Base-by-base conservation (phyloP, 2,797 vertebrate species). In the Poliocrania exsul region DNA sequence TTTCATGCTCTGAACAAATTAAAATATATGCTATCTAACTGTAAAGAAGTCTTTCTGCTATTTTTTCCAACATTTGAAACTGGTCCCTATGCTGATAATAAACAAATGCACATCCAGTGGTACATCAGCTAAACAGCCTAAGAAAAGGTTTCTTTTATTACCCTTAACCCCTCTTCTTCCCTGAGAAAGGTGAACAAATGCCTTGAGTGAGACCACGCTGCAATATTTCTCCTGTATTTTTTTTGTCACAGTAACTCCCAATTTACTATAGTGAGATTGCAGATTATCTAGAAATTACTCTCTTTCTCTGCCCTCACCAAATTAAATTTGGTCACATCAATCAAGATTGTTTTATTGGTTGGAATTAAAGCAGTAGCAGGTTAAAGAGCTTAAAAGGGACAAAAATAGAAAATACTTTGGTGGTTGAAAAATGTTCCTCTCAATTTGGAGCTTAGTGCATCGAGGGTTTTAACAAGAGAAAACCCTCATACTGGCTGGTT, bases 381-480 rank as follows among this genome's bases (percentile, higher is more conserved):
- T 94, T 95, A 94, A 97, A 97, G 92, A 96, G 96, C 70, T 96
- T 97, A 89, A 95, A 96, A 73, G 24, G 40, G 51, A 90, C 62
- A 81, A 91, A 96, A 96, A 97, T 96, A 96, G 92, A 94, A 94
- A 87, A 70, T 40, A 89, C 50, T 92, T 88, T 84, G 33, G 40
- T 88, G 51, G 71, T 72, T 90, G 85, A 92, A 97, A 96, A 95
- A 83, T 70, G 42, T 35, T 95, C 25, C 74, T 91, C 78, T 96
- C 81, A 83, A 73, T 95, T 95, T 96, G 78, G 87, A 89, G 66
- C 74, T 95, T 88, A 95, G 51, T 0, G 0, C 51, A 35, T 14
- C 79, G 46, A 88, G 47, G 67, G 79, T 82, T 92, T 88, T 88
- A 93, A 84, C 28, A 80, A 10, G 33, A 53, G 51, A 73, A 93